Conservation (phyloP, 2,797 vertebrate genomes). For the Toxotes lorentzi region DNA sequence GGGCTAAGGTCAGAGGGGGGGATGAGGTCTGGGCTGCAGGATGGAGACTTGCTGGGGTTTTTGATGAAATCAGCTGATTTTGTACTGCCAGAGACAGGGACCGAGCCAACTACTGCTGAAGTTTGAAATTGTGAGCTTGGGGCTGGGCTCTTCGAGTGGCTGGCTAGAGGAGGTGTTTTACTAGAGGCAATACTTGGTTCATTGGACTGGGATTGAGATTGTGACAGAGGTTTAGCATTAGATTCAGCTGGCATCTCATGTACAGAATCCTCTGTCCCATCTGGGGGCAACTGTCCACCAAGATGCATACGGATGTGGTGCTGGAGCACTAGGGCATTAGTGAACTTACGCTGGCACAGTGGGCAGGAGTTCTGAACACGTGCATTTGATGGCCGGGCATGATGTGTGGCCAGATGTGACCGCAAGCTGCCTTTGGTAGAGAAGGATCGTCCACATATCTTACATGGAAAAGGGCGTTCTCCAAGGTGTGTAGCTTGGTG, state of each 20-base stretch:
- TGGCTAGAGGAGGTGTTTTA: conserved; percentile 50
- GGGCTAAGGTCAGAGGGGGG: conserved; percentile 83
- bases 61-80: conserved; percentile 68
- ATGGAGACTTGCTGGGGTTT: conserved; percentile 71
- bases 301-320: conserved; percentile 95
- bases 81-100: conserved; percentile 40
- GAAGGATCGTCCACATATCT: conserved; percentile 92
- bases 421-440: conserved; percentile 93
- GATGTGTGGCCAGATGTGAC: conserved; percentile 91
- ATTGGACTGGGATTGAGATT: conserved; percentile 68
- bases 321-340: conserved; percentile 93
- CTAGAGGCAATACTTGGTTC: conserved; percentile 52
- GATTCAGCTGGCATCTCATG: conserved; percentile 73
- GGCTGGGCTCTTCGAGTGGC: conserved; percentile 48
- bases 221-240: conserved; percentile 64
- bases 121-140: conserved; percentile 64
- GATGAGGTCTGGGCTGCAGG: conserved; percentile 82
- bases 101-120: conserved; percentile 33
- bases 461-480: conserved; percentile 93
- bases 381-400: conserved; percentile 87
- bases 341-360: conserved; percentile 94
- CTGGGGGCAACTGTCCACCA: conserved; percentile 91
- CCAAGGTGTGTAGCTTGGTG: conserved; percentile 94
- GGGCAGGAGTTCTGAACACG: conserved; percentile 93
- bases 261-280: conserved; percentile 72